phyloP scores from a whole-genome alignment of 92 coral and sea anemone species.

The Meandrina meandrites region DNA sequence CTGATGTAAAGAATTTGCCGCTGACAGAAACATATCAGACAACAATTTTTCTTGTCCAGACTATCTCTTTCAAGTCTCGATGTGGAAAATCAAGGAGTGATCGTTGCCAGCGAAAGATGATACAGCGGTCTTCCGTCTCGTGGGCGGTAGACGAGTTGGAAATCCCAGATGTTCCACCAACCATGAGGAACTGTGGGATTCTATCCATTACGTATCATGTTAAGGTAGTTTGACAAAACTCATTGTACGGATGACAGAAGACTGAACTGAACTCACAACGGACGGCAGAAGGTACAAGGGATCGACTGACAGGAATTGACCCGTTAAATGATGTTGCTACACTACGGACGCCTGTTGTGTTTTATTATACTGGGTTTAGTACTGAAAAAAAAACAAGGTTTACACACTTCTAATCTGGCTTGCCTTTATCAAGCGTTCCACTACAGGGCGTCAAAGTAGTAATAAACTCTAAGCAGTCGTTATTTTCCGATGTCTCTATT shows the following conservation, averaged over 20 bases:
- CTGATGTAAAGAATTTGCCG: conserved; percentile 74
- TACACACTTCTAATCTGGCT: too few species aligned
- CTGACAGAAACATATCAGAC: conserved; percentile 72
- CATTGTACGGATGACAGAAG: conserved; percentile 14
- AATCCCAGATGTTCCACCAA: conserved; percentile 91
- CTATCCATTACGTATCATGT: conserved; percentile 73
- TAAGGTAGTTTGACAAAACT: conserved; percentile 54
- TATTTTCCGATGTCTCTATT: too few species aligned
- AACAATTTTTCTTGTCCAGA: conserved; percentile 65
- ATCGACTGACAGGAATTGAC: conserved; percentile 14
- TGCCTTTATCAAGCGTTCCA: too few species aligned
- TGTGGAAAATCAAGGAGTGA: conserved; percentile 68
- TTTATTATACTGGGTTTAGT: too few species aligned
- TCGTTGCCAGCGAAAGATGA: conserved; percentile 60
- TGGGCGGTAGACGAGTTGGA: conserved; percentile 71
- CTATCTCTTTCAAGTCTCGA: conserved; percentile 64
- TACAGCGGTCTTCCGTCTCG: conserved; percentile 73
- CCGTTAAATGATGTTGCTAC: background rate
- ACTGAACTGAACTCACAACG: conserved; percentile 12
- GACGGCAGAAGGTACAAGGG: conserved; percentile 19
- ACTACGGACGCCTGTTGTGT: background rate
- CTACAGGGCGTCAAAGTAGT: too few species aligned
- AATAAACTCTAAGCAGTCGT: too few species aligned
- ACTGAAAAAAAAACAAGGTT: too few species aligned
- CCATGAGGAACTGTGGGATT: conserved; percentile 88